A percentile compares a stretch with the other conserved stretches of the same genome.
These are phyloP conservation scores for Aurelia sp. DNA, from an alignment of 30 jellyfish, hydroid and myxozoan genomes.

Conservation along the genomic window DNA sequence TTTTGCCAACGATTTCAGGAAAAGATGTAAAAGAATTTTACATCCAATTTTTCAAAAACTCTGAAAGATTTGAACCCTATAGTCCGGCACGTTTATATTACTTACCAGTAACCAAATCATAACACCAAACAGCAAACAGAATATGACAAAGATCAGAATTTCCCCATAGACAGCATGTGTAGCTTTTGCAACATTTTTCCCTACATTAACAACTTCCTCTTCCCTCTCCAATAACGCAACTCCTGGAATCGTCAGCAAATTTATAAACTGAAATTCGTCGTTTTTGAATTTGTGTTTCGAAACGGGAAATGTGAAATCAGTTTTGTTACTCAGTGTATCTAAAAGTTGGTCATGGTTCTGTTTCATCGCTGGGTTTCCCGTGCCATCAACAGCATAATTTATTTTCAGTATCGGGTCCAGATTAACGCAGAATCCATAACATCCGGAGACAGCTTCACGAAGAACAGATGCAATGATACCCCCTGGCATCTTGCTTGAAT, in stretches of 20 bases:
- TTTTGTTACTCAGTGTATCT: neutral
- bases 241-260: conserved; percentile 44
- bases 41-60: too few species aligned
- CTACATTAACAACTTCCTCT: neutral
- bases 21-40: too few species aligned
- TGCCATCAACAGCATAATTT: conserved; percentile 14
- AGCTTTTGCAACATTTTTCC: neutral
- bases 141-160: conserved; percentile 4
- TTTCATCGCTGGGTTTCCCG: neutral
- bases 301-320: conserved; percentile 13
- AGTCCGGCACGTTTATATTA: too few species aligned
- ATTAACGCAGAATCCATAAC: conserved; percentile 6
- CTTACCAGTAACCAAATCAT: conserved; percentile 66
- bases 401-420: neutral
- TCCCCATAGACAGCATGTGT: conserved; percentile 1
- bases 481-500: neutral
- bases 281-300: neutral
- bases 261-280: conserved; percentile 9
- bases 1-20: too few species aligned
- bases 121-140: conserved; percentile 46
- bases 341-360: neutral
- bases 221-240: conserved; percentile 24
- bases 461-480: conserved; percentile 12
- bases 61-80: too few species aligned
- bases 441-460: conserved; percentile 4